A percentile compares a stretch with the other conserved stretches of the same genome.
Conservation (phyloP, 2,888 invertebrate species). For the Nectonema munidae region DNA sequence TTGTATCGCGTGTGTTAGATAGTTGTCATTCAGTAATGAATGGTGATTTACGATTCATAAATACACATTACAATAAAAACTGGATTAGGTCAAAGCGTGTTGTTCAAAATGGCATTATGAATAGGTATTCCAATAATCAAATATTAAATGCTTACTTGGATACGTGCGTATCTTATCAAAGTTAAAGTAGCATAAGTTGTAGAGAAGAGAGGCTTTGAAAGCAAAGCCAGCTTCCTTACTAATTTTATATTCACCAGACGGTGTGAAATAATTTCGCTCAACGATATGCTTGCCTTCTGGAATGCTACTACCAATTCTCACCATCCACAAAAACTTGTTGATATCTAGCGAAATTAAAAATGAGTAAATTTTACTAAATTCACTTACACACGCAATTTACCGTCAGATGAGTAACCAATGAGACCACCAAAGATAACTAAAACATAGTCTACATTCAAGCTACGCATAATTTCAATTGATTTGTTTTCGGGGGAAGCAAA, state of each 20-base stretch:
- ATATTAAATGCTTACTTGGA: no score
- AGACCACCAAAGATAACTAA: slow-evolving; percentile 91
- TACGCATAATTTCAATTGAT: slow-evolving; percentile 85
- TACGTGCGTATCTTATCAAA: slow-evolving; percentile 35
- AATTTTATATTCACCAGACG: slow-evolving; percentile 69
- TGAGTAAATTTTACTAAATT: background rate
- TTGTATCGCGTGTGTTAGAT: no score
- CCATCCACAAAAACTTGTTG: slow-evolving; percentile 99
- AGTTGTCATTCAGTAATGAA: no score
- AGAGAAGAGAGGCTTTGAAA: slow-evolving; percentile 75
- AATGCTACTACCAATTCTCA: slow-evolving; percentile 71
- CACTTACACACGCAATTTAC: slow-evolving; percentile 25
- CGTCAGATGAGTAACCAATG: slow-evolving; percentile 87
- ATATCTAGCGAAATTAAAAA: slow-evolving; percentile 34
- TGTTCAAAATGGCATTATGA: no score
- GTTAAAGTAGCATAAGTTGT: slow-evolving; percentile 89
- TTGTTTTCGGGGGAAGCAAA: slow-evolving; percentile 87
- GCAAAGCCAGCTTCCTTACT: slow-evolving; percentile 65
- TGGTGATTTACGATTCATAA: no score
- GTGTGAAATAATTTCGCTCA: slow-evolving; percentile 60
- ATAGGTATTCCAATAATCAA: no score
- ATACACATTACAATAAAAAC: no score
- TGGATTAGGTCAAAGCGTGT: no score
- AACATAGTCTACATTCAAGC: slow-evolving; percentile 84
- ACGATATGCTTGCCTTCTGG: slow-evolving; percentile 70